A percentile compares a stretch with the other conserved stretches of the same genome.
phyloP scores from a whole-genome alignment of 1,140 invertebrate genomes.

The Dinothrombium tinctorium region DNA sequence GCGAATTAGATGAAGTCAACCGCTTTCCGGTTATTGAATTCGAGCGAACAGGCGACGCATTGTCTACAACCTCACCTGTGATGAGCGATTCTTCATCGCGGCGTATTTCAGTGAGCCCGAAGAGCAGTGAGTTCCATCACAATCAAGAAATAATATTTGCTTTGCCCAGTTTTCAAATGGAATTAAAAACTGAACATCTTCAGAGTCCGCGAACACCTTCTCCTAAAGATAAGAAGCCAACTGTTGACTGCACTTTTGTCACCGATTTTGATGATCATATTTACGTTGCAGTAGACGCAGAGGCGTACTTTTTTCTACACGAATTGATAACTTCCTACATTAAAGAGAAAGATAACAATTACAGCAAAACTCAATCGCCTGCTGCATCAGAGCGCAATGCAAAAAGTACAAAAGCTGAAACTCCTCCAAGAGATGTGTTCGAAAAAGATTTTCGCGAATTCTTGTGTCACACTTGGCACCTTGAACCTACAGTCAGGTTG shows the following conservation, averaged over 20 bases:
- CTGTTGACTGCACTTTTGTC: slow-evolving; percentile 85
- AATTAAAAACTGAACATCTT: slow-evolving; percentile 74
- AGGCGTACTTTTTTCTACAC: slow-evolving; percentile 90
- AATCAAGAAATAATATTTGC: slow-evolving; percentile 85
- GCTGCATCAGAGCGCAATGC: neutral
- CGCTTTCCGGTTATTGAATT: slow-evolving; percentile 8
- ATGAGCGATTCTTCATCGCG: too few relatives aligned
- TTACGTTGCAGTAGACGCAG: slow-evolving; percentile 88
- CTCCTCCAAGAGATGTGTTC: neutral
- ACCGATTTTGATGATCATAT: slow-evolving; percentile 97
- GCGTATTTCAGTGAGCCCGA: slow-evolving; percentile 18
- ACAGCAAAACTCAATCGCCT: neutral
- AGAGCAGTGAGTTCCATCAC: slow-evolving; percentile 56
- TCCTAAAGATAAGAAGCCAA: slow-evolving; percentile 46
- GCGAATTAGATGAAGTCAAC: slow-evolving; percentile 48
- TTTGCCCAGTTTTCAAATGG: slow-evolving; percentile 66
- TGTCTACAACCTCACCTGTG: neutral
- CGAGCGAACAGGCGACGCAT: neutral
- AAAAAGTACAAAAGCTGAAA: neutral
- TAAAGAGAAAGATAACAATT: slow-evolving; percentile 59
- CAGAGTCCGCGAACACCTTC: slow-evolving; percentile 39
- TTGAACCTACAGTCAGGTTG: slow-evolving; percentile 84
- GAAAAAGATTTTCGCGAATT: slow-evolving; percentile 6
- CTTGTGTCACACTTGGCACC: slow-evolving; percentile 44
- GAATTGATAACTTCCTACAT: slow-evolving; percentile 88